Evolutionary conservation across 37 sponge, comb jelly and placozoan genomes (phyloP).

Genomic region (Aplysina aerophoba): DNA sequence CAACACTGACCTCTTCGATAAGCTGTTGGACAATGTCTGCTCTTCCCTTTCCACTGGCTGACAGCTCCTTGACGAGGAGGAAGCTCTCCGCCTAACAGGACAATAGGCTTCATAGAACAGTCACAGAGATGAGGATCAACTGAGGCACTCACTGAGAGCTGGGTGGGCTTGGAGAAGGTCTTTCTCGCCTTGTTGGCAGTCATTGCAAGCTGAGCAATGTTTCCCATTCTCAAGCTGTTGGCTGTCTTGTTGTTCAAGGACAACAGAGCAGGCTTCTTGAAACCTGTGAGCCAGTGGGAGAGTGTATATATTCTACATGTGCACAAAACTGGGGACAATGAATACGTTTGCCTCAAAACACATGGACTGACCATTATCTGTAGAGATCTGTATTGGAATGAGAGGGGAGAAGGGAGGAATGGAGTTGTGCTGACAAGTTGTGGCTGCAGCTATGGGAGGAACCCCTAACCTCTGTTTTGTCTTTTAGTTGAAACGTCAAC

Average conservation of each 20-base stretch:
- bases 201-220: slow-evolving; percentile 10
- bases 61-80: slow-evolving; percentile 48
- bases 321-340: too few species aligned
- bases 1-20: slow-evolving; percentile 50
- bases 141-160: slow-evolving; percentile 13
- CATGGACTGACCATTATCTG: too few species aligned
- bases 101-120: too few species aligned
- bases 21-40: slow-evolving; percentile 52
- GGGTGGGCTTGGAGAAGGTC: slow-evolving; percentile 16
- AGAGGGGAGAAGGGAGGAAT: too few species aligned
- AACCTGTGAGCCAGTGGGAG: not conserved
- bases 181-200: slow-evolving; percentile 20
- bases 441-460: too few species aligned
- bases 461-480: not conserved
- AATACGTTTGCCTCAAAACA: not conserved
- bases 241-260: too few species aligned
- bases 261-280: too few species aligned
- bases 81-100: slow-evolving; percentile 46
- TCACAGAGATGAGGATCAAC: too few species aligned
- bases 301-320: slow-evolving; percentile 15
- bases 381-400: too few species aligned
- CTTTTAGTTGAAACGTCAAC: slow-evolving; percentile 34
- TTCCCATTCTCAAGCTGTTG: not conserved
- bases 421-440: too few species aligned
- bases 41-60: slow-evolving; percentile 51